These are phyloP conservation scores for Triplophysa yarkandensis DNA, from an alignment of 2,797 vertebrate genomes.

Conservation along the genomic window DNA sequence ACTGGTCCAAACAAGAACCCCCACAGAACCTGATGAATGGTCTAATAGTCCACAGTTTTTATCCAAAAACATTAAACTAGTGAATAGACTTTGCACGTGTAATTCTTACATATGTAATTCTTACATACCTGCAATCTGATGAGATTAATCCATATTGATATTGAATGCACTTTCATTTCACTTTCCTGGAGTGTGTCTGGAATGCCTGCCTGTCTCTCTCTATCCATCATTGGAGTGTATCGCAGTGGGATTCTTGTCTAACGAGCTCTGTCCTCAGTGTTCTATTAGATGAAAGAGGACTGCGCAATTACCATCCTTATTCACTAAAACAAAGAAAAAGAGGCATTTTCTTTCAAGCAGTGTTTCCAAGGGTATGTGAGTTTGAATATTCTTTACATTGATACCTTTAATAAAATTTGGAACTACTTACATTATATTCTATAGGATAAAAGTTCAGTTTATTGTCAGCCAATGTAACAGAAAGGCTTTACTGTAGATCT, in stretches of 20 bases:
- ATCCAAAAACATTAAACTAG: neutral
- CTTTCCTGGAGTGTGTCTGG: slow-evolving; percentile 37
- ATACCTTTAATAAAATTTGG: no score
- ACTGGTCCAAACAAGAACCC: slow-evolving; percentile 51
- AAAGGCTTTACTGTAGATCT: no score
- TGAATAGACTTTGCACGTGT: neutral
- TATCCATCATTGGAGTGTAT: slow-evolving; percentile 66
- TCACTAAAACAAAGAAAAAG: neutral
- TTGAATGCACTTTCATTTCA: neutral
- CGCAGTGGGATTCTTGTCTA: slow-evolving; percentile 72
- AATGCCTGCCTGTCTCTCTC: slow-evolving; percentile 71
- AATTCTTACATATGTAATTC: no score
- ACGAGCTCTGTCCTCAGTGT: slow-evolving; percentile 70
- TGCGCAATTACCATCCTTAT: neutral
- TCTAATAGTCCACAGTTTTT: slow-evolving; percentile 19
- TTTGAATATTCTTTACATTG: neutral
- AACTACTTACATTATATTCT: no score
- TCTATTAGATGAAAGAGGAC: slow-evolving; percentile 17
- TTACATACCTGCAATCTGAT: neutral
- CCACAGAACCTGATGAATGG: slow-evolving; percentile 21
- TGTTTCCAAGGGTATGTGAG: neutral
- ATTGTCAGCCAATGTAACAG: no score
- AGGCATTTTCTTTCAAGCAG: neutral
- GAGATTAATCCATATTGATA: neutral
- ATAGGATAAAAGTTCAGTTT: no score